Evolutionary conservation across 1,140 invertebrate species (phyloP).

Genomic region (Drosophila willistoni): DNA sequence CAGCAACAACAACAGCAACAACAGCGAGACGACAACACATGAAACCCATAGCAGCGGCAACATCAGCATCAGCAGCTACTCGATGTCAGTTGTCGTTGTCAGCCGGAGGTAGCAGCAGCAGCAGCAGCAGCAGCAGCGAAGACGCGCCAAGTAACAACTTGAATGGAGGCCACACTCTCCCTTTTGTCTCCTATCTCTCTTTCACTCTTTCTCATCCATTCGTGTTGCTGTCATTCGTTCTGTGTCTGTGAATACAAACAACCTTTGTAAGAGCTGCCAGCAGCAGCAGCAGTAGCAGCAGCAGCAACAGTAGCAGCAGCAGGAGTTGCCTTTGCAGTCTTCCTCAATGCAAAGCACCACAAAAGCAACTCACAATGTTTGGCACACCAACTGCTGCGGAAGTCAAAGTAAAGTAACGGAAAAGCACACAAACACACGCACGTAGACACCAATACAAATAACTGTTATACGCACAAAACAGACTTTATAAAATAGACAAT

Average conservation of each 20-base stretch:
- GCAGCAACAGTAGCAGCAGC: background rate
- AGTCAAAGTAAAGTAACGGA: slow-evolving; percentile 74
- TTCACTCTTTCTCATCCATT: background rate
- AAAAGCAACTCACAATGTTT: slow-evolving; percentile 22
- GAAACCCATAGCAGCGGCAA: background rate
- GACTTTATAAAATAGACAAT: background rate
- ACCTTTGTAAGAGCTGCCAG: slow-evolving; percentile 35
- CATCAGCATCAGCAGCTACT: slow-evolving; percentile 47
- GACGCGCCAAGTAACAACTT: slow-evolving; percentile 61
- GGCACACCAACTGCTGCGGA: slow-evolving; percentile 50
- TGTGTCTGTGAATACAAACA: slow-evolving; percentile 14
- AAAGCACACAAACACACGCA: slow-evolving; percentile 51
- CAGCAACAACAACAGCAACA: slow-evolving; percentile 32
- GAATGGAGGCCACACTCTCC: slow-evolving; percentile 33
- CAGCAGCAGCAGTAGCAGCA: slow-evolving; percentile 7
- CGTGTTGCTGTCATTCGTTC: slow-evolving; percentile 26
- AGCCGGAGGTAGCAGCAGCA: slow-evolving; percentile 17
- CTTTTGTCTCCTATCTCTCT: background rate
- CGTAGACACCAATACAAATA: slow-evolving; percentile 8
- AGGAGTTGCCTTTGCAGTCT: slow-evolving; percentile 30
- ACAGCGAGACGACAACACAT: slow-evolving; percentile 6
- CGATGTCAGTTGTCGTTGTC: slow-evolving; percentile 66
- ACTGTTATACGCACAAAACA: slow-evolving; percentile 8
- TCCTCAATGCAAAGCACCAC: slow-evolving; percentile 50
- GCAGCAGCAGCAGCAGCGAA: slow-evolving; percentile 33